Base-by-base conservation (phyloP, 1,140 invertebrate species). In the Rhagoletis zephyria region DNA sequence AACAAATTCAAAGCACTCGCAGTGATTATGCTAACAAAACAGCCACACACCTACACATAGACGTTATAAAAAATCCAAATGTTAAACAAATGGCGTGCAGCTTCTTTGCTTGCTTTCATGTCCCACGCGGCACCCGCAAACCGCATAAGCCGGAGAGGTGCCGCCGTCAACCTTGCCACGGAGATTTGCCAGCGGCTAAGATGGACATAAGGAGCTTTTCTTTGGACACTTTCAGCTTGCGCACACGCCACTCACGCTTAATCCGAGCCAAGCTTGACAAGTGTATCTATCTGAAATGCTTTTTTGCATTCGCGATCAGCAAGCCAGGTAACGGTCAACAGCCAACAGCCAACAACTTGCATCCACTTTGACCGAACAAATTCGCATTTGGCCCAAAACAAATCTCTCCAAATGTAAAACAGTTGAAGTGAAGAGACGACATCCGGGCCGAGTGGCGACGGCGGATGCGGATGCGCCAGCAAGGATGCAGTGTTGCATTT, bases 131-230 rank as follows among this genome's bases (percentile, higher is more conserved):
- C 30, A 30, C 30, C 30, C 30, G 30, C 56, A 56, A 81, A n/a
- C 16, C 74, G n/a, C 74, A 81, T n/a, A 9, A 19, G 48, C 14
- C 74, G 5, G 42, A 30, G 40, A 67, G 12, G 30, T 42, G 65
- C n/a, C 65, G 30, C 30, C 30, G 30, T n/a, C 64, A 67, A 30
- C 70, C 45, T 77, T 77, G 70, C n/a, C 40, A 51, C 45, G 4
- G 14, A 81, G 74, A 81, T 81, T 81, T 10, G 74, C 74, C 51
- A 81, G 48, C 45, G n/a, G 74, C 51, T 16, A 63, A 63, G 85
- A 63, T 86, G 59, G 85, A 86, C 85, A 30, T 86, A 86, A 86
- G 85, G 60, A 86, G 85, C 59, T 86, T 86, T 86, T 86, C 85
- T 86, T 42, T 4, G 40, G 60, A 86, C 85, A 86, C 59, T 63